Base-by-base conservation (phyloP, 2,113 vertebrate species). In the Pandion haliaetus region DNA sequence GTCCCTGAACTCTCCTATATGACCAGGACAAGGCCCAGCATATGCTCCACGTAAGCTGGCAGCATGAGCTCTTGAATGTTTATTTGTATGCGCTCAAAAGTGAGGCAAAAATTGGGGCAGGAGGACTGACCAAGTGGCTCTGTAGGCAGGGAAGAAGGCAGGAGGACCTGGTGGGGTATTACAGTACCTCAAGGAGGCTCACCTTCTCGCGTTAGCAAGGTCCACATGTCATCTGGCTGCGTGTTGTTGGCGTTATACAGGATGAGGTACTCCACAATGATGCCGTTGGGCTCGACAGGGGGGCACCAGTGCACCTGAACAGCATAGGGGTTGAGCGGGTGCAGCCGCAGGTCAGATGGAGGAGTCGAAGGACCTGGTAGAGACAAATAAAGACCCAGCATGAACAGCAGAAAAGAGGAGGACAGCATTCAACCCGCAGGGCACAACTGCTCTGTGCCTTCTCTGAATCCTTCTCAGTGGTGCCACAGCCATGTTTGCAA, bases 271-370 rank as follows among this genome's bases (percentile, higher is more conserved):
- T 99, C 98, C 96, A 98, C 96, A 8, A 99, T 99, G 95, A 99
- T 98, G 23, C 99, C 99, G 0, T 99, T 99, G 42, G 99, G 98
- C 95, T 99, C 99, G 9, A 98, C 96, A 0, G 99, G 99, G 45
- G 99, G 99, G 82, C 98, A 99, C 99, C 99, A 99, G 97, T 98
- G 99, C 95, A 99, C 98, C 97, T 99, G 98, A 24, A 99, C 99
- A 1, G 99, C 98, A 1, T 98, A 99, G 0, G 99, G 98, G 59
- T 99, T 99, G 94, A 99, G 96, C 0, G 98, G 98, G 45, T 98
- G 99, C 96, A 99, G 98, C 92, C 99, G 98, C 92, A 99, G 97
- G 94, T 99, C 99, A 4, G 99, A 98, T 0, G 99, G 99, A 86
- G 99, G 99, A 6, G 99, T 99, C 0, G 98, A 99, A 25, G 99